These are phyloP conservation scores for Vanacampus margaritifer DNA, from an alignment of 2,113 vertebrate genomes.

Conservation along the genomic window DNA sequence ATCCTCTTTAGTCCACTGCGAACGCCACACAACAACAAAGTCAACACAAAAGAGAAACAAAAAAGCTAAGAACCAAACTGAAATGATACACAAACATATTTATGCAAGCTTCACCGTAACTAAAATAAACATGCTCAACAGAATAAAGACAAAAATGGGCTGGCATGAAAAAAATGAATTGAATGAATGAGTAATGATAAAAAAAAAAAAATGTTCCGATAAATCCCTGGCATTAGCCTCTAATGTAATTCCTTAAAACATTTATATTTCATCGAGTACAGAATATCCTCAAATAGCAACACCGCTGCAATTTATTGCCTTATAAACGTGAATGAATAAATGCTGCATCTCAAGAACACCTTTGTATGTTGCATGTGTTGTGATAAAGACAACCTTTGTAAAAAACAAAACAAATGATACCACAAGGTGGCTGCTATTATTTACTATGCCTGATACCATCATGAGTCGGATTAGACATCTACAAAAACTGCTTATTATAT, in stretches of 20 bases:
- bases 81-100: constrained; percentile 49
- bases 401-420: too few relatives aligned
- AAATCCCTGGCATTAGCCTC: neutral
- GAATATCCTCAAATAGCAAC: too few relatives aligned
- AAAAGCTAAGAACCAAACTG: constrained; percentile 1
- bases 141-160: constrained; percentile 53
- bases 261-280: too few relatives aligned
- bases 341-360: too few relatives aligned
- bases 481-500: too few relatives aligned
- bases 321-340: too few relatives aligned
- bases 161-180: constrained; percentile 40
- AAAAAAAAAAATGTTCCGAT: constrained; percentile 10
- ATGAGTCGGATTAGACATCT: too few relatives aligned
- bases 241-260: neutral
- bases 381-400: too few relatives aligned
- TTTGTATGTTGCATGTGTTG: too few relatives aligned
- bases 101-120: constrained; percentile 62
- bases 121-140: constrained; percentile 81
- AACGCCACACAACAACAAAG: constrained; percentile 66
- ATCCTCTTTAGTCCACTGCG: constrained; percentile 98
- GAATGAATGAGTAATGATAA: constrained; percentile 82
- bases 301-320: too few relatives aligned
- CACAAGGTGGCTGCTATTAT: too few relatives aligned
- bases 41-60: constrained; percentile 16
- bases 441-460: too few relatives aligned